phyloP scores from a whole-genome alignment of 2,888 invertebrate genomes.

The Lydus trimaculatus region DNA sequence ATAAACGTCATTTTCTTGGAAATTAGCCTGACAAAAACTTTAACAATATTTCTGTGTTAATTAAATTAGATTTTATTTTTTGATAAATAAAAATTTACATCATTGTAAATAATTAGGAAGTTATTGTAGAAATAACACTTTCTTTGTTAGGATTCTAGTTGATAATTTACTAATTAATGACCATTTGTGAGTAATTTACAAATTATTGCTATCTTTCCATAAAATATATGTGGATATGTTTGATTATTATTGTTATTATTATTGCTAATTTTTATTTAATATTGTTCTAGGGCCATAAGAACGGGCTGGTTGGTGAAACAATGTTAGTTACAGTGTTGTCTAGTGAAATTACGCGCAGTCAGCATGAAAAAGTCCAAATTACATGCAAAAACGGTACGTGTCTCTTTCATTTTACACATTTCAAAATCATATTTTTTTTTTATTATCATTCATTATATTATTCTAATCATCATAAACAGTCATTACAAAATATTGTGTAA shows the following conservation, averaged over 20 bases:
- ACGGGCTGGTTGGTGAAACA: slow-evolving; percentile 54
- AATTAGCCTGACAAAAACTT: background rate
- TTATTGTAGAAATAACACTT: background rate
- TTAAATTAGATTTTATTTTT: background rate
- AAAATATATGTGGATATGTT: background rate
- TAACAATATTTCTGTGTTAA: background rate
- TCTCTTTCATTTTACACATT: slow-evolving; percentile 13
- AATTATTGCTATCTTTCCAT: background rate
- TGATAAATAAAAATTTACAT: background rate
- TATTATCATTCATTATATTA: no score
- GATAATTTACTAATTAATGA: background rate
- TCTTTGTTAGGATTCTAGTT: no score
- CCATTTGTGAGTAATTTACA: background rate
- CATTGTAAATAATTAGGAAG: background rate
- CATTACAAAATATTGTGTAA: background rate
- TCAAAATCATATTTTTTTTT: no score
- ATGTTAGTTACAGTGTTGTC: slow-evolving; percentile 59
- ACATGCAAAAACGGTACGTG: slow-evolving; percentile 58
- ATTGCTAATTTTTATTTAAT: no score
- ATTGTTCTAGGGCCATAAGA: slow-evolving; percentile 51
- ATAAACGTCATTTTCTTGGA: no score
- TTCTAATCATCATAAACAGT: background rate
- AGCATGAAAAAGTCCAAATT: slow-evolving; percentile 60
- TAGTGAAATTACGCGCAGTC: slow-evolving; percentile 60
- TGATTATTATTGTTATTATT: background rate